phyloP scores from a whole-genome alignment of 2,888 invertebrate genomes.

The Parnassius glacialis region DNA sequence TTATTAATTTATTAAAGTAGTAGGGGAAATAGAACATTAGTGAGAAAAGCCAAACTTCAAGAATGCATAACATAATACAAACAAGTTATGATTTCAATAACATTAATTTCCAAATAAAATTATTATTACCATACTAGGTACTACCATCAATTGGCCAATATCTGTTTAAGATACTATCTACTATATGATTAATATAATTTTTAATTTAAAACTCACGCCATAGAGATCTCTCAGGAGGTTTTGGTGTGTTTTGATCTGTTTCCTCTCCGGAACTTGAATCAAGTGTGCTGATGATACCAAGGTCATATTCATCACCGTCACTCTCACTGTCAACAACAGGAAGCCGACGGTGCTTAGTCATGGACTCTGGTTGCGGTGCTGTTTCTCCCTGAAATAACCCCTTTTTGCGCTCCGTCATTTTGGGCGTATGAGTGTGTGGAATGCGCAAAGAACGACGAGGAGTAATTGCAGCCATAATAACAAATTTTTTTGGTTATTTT shows the following conservation, averaged over 20 bases:
- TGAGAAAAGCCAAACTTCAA: no score
- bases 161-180: no score
- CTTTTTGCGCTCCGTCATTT: slow-evolving; percentile 83
- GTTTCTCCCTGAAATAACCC: slow-evolving; percentile 77
- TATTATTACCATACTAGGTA: no score
- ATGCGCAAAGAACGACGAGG: slow-evolving; percentile 65
- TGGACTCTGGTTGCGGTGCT: slow-evolving; percentile 51
- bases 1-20: no score
- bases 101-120: no score
- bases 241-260: slow-evolving; percentile 56
- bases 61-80: no score
- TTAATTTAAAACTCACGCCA: slow-evolving; percentile 59
- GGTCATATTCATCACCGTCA: slow-evolving; percentile 76
- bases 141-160: no score
- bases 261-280: slow-evolving; percentile 76
- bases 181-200: not conserved
- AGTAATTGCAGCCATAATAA: slow-evolving; percentile 62
- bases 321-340: slow-evolving; percentile 73
- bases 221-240: slow-evolving; percentile 56
- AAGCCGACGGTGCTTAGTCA: slow-evolving; percentile 64
- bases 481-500: slow-evolving; percentile 33
- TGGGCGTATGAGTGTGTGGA: slow-evolving; percentile 75
- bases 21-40: no score
- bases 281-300: slow-evolving; percentile 81
- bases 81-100: no score